Base-by-base conservation (phyloP, 2,888 invertebrate genomes). In the Pammene fasciana region DNA sequence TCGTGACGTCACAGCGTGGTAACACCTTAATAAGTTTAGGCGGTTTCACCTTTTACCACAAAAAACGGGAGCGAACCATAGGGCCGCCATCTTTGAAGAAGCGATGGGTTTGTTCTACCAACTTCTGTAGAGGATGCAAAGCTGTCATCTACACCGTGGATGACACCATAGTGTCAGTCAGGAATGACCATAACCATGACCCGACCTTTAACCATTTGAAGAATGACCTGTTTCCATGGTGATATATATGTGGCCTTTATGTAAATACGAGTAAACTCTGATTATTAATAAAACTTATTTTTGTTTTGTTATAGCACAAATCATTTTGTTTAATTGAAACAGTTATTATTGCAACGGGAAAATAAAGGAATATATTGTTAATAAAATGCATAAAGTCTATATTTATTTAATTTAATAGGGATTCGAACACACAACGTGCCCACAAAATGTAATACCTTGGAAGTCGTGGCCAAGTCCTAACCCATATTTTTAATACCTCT, bases 21-120 rank as follows among this genome's bases (percentile, higher is more conserved):
- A 78, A 75, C 9, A 73, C 71, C 0, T 36, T 78, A n/a, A 71
- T 80, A 16, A 60, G 70, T 38, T 11, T 78, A 18, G 73, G 72
- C 5, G 76, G 75, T 3, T 79, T 74, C 68, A 79, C 75, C 9
- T 78, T 73, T 56, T 76, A 73, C 67, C 52, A 76, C 59, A 75
- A 77, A 56, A 76, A 72, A 43, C 54, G 71, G 14, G 64, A 61
- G 10, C 57, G 43, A 50, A 55, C 52, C 8, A 65, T 50, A 43
- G 54, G 62, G 0, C 0, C 34, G 13, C 43, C 50, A 16, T 45
- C 54, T 1, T 0, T 73, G 7, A 82, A 81, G 64, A 82, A 76
- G 52, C 76, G 83, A 66, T 84, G 83, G 83, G 77, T 78, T 0
- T 82, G 82, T 57, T 81, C 82, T 13, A 80, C 80, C 0, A 78